Percentiles rank a stretch among this genome's conserved stretches.
These are phyloP conservation scores for Glyphotaelius pellucidus DNA, from an alignment of 2,888 invertebrate species.

Conservation along the genomic window DNA sequence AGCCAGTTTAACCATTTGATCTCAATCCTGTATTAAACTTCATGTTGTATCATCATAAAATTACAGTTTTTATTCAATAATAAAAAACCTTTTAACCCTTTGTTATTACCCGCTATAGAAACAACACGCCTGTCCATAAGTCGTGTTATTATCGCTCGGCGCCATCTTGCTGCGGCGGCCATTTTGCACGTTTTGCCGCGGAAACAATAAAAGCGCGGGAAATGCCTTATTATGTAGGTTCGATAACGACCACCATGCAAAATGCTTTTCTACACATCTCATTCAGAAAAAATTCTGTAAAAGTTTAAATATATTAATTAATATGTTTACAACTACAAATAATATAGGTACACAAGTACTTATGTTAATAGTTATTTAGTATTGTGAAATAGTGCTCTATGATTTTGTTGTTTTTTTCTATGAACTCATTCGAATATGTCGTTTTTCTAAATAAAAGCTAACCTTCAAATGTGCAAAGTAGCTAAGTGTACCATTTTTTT, in stretches of 20 bases:
- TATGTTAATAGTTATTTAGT: too few relatives aligned
- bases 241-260: conserved; percentile 18
- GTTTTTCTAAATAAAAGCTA: background rate
- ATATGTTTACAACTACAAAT: background rate
- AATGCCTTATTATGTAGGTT: conserved; percentile 48
- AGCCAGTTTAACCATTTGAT: background rate
- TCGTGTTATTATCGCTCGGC: conserved; percentile 43
- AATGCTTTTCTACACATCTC: conserved; percentile 11
- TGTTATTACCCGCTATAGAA: conserved; percentile 4
- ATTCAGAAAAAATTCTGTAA: background rate
- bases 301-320: background rate
- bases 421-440: background rate
- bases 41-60: background rate
- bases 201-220: conserved; percentile 53
- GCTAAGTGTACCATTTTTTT: too few relatives aligned
- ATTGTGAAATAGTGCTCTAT: background rate
- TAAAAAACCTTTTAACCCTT: conserved; percentile 23
- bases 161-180: conserved; percentile 37
- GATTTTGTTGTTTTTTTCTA: background rate
- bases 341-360: background rate
- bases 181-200: conserved; percentile 51
- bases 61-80: conserved; percentile 5
- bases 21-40: background rate
- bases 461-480: background rate
- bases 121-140: conserved; percentile 38